Evolutionary conservation across 2,888 invertebrate species (phyloP).

Genomic region (Drosophila austrosaltans): DNA sequence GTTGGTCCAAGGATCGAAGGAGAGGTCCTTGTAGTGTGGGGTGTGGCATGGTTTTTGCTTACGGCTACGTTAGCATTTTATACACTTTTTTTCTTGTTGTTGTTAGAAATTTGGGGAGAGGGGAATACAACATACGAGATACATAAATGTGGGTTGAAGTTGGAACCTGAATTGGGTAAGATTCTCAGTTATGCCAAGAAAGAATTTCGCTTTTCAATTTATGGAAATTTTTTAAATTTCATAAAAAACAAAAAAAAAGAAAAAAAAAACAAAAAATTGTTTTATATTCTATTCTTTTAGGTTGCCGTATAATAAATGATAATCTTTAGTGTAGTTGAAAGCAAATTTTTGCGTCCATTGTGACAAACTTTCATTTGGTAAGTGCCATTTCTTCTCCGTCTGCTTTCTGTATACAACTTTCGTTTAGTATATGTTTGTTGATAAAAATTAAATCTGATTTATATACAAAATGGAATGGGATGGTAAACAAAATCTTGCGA

Average conservation of each 20-base stretch:
- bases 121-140: neutral
- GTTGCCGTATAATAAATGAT: conserved; percentile 15
- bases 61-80: conserved; percentile 62
- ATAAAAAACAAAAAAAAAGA: neutral
- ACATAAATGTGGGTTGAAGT: conserved; percentile 9
- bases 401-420: neutral
- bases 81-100: conserved; percentile 32
- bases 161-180: conserved; percentile 5
- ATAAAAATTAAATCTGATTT: too few relatives aligned
- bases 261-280: neutral
- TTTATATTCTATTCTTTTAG: conserved; percentile 9
- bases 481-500: too few relatives aligned
- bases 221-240: conserved; percentile 17
- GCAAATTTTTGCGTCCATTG: conserved; percentile 3
- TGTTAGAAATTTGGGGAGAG: conserved; percentile 1
- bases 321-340: conserved; percentile 11
- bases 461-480: too few relatives aligned
- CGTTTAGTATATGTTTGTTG: too few relatives aligned
- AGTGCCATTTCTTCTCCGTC: neutral
- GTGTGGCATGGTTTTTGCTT: conserved; percentile 42
- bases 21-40: conserved; percentile 24
- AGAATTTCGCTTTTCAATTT: conserved; percentile 21
- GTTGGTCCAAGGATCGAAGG: conserved; percentile 25
- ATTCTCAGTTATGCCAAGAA: conserved; percentile 13
- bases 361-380: conserved; percentile 13